Percentiles rank a stretch among this genome's conserved stretches.
Evolutionary conservation across 2,888 invertebrate species (phyloP).

Genomic region (Platerodrilus igneus): DNA sequence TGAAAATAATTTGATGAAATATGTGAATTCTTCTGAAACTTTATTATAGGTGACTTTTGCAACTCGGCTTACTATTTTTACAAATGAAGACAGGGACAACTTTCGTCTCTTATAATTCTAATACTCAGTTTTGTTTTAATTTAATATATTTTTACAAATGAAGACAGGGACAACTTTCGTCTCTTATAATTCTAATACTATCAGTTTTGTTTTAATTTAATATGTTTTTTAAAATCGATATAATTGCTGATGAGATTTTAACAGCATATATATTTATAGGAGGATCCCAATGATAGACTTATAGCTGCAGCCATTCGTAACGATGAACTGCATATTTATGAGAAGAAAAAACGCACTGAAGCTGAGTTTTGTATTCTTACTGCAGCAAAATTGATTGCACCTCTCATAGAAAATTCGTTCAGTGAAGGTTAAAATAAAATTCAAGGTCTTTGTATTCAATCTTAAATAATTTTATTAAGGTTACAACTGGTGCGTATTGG

Average conservation of each 20-base stretch:
- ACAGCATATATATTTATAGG: constrained; percentile 32
- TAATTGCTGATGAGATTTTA: background rate
- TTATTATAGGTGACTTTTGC: too few species aligned
- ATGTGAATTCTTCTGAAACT: too few species aligned
- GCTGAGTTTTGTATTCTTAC: constrained; percentile 80
- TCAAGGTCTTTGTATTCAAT: background rate
- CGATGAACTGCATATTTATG: constrained; percentile 70
- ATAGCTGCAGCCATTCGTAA: constrained; percentile 65
- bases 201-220: too few species aligned
- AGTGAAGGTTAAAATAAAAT: constrained; percentile 52
- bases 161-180: too few species aligned
- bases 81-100: too few species aligned
- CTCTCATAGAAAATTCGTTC: constrained; percentile 69
- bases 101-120: too few species aligned
- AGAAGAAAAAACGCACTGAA: constrained; percentile 64
- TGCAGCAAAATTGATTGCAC: constrained; percentile 84
- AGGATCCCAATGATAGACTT: constrained; percentile 45
- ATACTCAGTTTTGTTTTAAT: too few species aligned
- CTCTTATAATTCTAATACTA: too few species aligned
- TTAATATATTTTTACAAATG: too few species aligned
- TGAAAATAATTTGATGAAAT: too few species aligned
- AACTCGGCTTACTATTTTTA: too few species aligned
- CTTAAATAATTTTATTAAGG: constrained; percentile 42
- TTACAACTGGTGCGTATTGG: constrained; percentile 87
- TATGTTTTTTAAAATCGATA: too few species aligned